Evolutionary conservation across 2,113 vertebrate genomes (phyloP).

Genomic region (Mustela nigripes): DNA sequence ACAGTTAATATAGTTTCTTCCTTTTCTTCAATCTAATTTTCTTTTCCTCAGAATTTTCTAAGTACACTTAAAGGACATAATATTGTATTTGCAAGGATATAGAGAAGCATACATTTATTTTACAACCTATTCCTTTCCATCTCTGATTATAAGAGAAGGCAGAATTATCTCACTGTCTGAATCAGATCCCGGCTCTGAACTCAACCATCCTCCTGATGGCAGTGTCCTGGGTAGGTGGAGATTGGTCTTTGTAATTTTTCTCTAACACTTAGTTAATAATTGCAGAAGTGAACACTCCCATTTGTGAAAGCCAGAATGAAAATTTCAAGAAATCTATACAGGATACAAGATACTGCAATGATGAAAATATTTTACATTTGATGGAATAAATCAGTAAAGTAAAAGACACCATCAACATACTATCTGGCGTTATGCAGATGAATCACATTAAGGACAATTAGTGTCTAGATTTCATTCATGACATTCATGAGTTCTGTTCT

Average conservation of each 20-base stretch:
- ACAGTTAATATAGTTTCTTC: background rate
- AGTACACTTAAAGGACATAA: background rate
- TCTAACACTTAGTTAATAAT: background rate
- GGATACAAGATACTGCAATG: background rate
- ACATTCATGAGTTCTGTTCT: background rate
- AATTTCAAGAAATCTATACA: background rate
- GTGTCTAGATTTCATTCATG: background rate
- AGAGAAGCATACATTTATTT: background rate
- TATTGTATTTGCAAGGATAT: background rate
- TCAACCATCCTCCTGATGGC: background rate
- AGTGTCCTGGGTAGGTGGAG: background rate
- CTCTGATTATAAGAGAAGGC: background rate
- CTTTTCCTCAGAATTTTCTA: background rate
- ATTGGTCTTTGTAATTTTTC: background rate
- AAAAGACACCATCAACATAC: background rate
- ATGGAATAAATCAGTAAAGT: background rate
- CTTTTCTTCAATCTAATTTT: background rate
- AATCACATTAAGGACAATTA: background rate
- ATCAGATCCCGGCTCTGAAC: background rate
- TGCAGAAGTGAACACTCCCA: background rate
- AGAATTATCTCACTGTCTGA: background rate
- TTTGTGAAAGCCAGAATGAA: background rate
- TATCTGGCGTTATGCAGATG: background rate
- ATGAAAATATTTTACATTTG: background rate
- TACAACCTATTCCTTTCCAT: background rate